phyloP scores from a whole-genome alignment of 2,888 invertebrate species.

The Isotomurus palustris region DNA sequence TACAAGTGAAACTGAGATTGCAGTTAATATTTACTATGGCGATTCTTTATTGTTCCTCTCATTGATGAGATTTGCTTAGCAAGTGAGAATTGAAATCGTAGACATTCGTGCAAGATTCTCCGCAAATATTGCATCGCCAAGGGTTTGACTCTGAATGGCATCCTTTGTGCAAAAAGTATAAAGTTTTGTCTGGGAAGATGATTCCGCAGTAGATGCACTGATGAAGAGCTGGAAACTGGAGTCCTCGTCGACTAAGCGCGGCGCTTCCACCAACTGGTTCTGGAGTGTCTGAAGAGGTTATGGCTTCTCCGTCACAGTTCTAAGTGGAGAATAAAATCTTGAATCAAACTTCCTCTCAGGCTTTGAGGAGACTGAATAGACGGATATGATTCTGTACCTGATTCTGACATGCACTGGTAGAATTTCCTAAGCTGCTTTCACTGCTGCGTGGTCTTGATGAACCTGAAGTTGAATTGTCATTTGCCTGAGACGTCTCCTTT shows the following conservation, averaged over 20 bases:
- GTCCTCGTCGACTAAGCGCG: slow-evolving; percentile 39
- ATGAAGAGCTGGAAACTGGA: slow-evolving; percentile 30
- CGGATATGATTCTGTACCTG: slow-evolving; percentile 15
- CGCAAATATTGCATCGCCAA: slow-evolving; percentile 96
- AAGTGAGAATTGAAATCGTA: slow-evolving; percentile 97
- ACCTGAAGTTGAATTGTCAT: slow-evolving; percentile 12
- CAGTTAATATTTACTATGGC: slow-evolving; percentile 13
- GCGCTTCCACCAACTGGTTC: slow-evolving; percentile 36
- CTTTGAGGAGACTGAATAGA: not conserved
- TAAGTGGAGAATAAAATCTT: slow-evolving; percentile 21
- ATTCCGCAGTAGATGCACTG: slow-evolving; percentile 90
- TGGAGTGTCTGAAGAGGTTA: slow-evolving; percentile 43
- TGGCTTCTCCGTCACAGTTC: slow-evolving; percentile 51
- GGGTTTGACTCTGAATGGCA: slow-evolving; percentile 96
- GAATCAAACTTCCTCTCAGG: not conserved
- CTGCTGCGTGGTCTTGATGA: slow-evolving; percentile 33
- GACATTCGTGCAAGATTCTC: slow-evolving; percentile 87
- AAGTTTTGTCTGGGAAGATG: slow-evolving; percentile 89
- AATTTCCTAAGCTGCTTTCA: slow-evolving; percentile 32
- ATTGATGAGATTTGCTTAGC: slow-evolving; percentile 89
- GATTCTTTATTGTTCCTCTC: no score
- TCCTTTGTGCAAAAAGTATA: slow-evolving; percentile 95
- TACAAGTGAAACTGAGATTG: no score
- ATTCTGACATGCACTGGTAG: slow-evolving; percentile 29
- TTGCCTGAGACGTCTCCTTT: slow-evolving; percentile 58